A percentile compares a stretch with the other conserved stretches of the same genome.
Conservation (phyloP, 2,113 vertebrate genomes). For the Ancistrus triradiatus region DNA sequence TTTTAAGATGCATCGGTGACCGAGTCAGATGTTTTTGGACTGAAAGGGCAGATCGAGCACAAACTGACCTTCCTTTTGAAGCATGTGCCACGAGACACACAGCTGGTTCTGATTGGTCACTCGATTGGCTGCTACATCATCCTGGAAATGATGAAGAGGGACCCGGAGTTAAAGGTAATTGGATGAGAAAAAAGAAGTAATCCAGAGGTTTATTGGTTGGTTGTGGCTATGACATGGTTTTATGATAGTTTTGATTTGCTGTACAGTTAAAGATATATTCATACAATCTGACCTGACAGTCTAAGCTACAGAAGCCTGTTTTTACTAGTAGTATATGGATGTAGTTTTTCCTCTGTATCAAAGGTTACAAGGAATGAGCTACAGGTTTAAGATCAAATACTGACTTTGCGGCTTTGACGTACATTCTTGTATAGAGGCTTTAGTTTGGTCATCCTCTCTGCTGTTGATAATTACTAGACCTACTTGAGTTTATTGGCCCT, state of each 20-base stretch:
- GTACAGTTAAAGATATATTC: not conserved
- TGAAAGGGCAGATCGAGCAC: constrained; percentile 87
- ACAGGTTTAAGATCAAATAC: constrained; percentile 9
- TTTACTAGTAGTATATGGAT: constrained; percentile 13
- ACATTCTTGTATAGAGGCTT: constrained; percentile 4
- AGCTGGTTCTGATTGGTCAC: constrained; percentile 84
- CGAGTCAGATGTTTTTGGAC: constrained; percentile 78
- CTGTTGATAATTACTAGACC: constrained; percentile 32
- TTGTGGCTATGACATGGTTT: too few species aligned
- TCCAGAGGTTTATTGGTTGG: too few species aligned
- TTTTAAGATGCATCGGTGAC: constrained; percentile 64
- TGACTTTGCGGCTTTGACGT: not conserved
- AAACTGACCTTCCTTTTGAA: constrained; percentile 83
- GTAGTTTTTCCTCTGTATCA: not conserved
- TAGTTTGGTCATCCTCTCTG: constrained; percentile 15
- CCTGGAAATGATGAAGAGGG: constrained; percentile 83
- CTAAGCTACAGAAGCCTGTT: not conserved
- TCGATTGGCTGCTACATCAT: constrained; percentile 89
- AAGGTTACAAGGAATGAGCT: not conserved
- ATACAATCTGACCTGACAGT: not conserved
- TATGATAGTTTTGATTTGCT: not conserved
- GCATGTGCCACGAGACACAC: constrained; percentile 76
- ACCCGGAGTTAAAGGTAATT: constrained; percentile 82
- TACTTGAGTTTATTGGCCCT: constrained; percentile 19
- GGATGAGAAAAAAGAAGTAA: not conserved